Percentiles rank a stretch among this genome's conserved stretches.
Evolutionary conservation across 1,140 invertebrate genomes (phyloP).

Genomic region (Argopecten irradians): DNA sequence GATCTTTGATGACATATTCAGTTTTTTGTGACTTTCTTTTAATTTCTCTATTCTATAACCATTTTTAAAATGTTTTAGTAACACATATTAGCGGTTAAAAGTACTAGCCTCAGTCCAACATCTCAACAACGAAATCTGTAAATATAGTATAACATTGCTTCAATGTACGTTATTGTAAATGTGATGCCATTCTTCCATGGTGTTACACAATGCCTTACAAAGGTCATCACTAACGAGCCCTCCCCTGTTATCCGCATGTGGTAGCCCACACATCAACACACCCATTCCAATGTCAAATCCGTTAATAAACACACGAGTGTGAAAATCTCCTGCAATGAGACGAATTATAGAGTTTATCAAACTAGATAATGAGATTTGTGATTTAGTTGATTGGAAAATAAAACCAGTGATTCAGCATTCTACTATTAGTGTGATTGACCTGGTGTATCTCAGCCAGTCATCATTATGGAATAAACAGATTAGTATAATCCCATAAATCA

Average conservation of each 20-base stretch:
- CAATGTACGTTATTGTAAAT: too few relatives aligned
- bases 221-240: neutral
- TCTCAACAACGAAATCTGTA: too few relatives aligned
- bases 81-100: too few relatives aligned
- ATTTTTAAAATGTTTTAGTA: too few relatives aligned
- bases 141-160: too few relatives aligned
- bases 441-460: neutral
- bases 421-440: neutral
- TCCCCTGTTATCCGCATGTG: neutral
- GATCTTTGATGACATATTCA: too few relatives aligned
- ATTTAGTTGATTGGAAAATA: conserved; percentile 23
- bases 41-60: too few relatives aligned
- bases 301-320: neutral
- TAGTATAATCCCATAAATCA: neutral
- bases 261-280: neutral
- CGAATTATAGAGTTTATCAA: conserved; percentile 23
- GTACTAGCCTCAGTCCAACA: too few relatives aligned
- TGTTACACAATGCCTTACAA: neutral
- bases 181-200: neutral
- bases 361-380: neutral
- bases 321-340: conserved; percentile 1
- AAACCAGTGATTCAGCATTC: neutral
- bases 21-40: too few relatives aligned
- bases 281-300: neutral
- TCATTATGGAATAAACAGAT: neutral